Conservation (phyloP, 1,140 invertebrate genomes). For the Drosophila takahashii region DNA sequence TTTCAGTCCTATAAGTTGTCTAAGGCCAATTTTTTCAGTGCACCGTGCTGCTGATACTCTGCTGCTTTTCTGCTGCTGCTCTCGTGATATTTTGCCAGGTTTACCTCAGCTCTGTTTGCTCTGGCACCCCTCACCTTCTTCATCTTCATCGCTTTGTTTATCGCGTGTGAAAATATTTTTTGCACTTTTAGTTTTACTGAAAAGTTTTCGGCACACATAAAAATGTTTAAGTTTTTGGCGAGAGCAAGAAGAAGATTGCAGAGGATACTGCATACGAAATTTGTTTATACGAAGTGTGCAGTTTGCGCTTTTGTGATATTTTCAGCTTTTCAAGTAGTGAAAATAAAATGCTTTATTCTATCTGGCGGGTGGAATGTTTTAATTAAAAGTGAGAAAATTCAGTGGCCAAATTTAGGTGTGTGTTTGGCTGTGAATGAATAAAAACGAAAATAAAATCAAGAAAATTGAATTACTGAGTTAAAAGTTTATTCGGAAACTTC, state of each 20-base stretch:
- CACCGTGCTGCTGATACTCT: neutral
- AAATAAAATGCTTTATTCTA: constrained; percentile 1
- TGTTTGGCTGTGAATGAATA: neutral
- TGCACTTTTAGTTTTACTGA: constrained; percentile 65
- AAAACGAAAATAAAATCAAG: neutral
- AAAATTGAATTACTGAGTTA: neutral
- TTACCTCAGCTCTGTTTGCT: constrained; percentile 31
- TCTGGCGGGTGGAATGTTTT: constrained; percentile 10
- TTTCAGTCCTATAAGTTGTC: neutral
- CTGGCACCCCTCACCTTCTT: neutral
- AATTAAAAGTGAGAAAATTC: constrained; percentile 27
- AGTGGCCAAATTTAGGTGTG: neutral
- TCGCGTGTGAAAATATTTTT: constrained; percentile 72
- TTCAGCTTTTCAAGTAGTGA: constrained; percentile 1
- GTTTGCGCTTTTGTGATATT: constrained; percentile 7
- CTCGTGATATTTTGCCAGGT: constrained; percentile 30
- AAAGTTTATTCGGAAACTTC: neutral
- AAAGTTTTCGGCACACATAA: constrained; percentile 70
- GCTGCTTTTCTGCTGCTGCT: constrained; percentile 18
- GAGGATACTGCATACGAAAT: constrained; percentile 35
- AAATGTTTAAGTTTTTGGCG: constrained; percentile 65
- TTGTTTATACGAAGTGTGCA: constrained; percentile 18
- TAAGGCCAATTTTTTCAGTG: neutral
- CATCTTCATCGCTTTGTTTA: constrained; percentile 59
- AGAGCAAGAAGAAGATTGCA: constrained; percentile 17